Evolutionary conservation across 1,140 invertebrate genomes (phyloP).

Genomic region (Macrosteles quadrilineatus): DNA sequence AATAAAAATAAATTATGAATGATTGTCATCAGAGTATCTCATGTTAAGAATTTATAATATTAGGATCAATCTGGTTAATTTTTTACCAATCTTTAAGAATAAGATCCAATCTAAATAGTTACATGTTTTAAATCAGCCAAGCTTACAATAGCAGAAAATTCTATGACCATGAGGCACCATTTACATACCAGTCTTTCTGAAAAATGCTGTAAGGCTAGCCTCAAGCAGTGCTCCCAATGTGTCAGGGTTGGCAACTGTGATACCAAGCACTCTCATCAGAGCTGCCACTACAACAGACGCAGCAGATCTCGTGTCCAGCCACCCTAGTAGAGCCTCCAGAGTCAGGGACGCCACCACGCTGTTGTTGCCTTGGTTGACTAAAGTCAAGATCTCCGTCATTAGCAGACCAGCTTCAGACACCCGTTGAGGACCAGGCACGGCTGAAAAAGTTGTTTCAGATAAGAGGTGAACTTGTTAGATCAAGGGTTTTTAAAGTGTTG

Average conservation of each 20-base stretch:
- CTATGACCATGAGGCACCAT: too few relatives aligned
- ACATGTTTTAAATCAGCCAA: too few relatives aligned
- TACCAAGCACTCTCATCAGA: slow-evolving; percentile 51
- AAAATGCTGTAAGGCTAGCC: slow-evolving; percentile 54
- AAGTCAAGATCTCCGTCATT: slow-evolving; percentile 53
- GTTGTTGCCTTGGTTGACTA: slow-evolving; percentile 51
- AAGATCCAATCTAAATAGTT: too few relatives aligned
- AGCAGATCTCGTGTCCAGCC: slow-evolving; percentile 52
- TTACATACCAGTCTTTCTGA: slow-evolving; percentile 42
- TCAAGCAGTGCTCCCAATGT: slow-evolving; percentile 54
- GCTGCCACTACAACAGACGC: slow-evolving; percentile 53
- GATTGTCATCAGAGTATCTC: too few relatives aligned
- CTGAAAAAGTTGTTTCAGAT: too few relatives aligned
- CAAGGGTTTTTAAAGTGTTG: too few relatives aligned
- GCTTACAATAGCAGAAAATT: too few relatives aligned
- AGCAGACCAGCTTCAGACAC: slow-evolving; percentile 55
- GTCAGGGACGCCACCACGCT: slow-evolving; percentile 39
- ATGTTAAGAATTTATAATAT: too few relatives aligned
- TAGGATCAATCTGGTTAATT: too few relatives aligned
- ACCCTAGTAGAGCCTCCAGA: slow-evolving; percentile 42
- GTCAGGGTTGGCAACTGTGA: slow-evolving; percentile 51
- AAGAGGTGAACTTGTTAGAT: too few relatives aligned
- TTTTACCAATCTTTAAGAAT: too few relatives aligned
- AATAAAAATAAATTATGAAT: too few relatives aligned
- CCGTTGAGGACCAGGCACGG: slow-evolving; percentile 55